phyloP scores from a whole-genome alignment of 1,140 invertebrate genomes.

The Mylabris phalerata region DNA sequence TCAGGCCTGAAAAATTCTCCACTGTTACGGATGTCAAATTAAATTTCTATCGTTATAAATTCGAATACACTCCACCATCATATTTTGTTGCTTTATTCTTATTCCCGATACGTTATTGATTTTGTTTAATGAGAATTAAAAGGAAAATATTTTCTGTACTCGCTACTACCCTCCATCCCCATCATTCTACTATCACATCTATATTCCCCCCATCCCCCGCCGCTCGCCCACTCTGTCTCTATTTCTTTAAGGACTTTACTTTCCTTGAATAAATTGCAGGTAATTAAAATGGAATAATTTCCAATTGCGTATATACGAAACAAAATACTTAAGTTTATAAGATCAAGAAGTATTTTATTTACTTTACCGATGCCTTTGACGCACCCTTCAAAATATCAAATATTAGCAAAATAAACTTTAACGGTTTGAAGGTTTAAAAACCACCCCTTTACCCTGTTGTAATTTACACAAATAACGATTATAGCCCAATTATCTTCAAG shows the following conservation, averaged over 20 bases:
- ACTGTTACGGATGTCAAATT: background rate
- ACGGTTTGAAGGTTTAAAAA: no score
- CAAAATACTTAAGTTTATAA: slow-evolving; percentile 10
- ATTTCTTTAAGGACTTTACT: no score
- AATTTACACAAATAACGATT: no score
- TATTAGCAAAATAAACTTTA: no score
- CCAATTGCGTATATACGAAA: slow-evolving; percentile 16
- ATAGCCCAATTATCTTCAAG: no score
- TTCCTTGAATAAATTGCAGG: slow-evolving; percentile 8
- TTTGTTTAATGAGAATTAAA: slow-evolving; percentile 22
- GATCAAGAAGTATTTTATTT: slow-evolving; percentile 11
- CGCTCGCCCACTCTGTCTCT: no score
- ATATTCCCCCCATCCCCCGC: no score
- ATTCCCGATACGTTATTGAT: slow-evolving; percentile 16
- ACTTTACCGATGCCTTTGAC: slow-evolving; percentile 1
- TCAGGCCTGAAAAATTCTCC: no score
- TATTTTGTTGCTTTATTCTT: slow-evolving; percentile 11
- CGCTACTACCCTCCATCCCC: background rate
- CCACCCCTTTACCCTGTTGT: no score
- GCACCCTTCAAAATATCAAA: background rate
- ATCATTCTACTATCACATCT: no score
- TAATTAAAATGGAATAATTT: slow-evolving; percentile 22
- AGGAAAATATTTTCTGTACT: slow-evolving; percentile 16
- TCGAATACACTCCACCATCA: background rate
- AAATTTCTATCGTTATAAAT: slow-evolving; percentile 10